Evolutionary conservation across 2,797 vertebrate species (phyloP).

Genomic region (Malacoctenus gilli): DNA sequence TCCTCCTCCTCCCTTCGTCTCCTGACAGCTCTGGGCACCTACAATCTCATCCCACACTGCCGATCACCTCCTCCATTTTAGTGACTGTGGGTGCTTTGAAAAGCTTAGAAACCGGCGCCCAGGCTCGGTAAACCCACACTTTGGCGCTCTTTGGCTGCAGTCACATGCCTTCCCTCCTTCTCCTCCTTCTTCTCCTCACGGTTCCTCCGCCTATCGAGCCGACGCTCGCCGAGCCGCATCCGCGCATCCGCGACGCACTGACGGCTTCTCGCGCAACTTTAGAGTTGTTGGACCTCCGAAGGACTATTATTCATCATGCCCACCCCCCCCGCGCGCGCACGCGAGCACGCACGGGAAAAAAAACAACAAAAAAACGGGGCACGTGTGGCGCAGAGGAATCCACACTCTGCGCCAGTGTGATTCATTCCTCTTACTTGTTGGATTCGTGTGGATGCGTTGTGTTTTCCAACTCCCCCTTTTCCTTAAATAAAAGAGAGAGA

Average conservation of each 20-base stretch:
- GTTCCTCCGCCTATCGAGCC: not conserved
- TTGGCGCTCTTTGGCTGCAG: constrained; percentile 8
- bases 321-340: not conserved
- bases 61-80: constrained; percentile 72
- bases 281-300: constrained; percentile 12
- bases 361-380: too few relatives aligned
- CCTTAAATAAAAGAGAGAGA: too few relatives aligned
- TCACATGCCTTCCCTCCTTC: constrained; percentile 7
- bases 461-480: too few relatives aligned
- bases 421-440: constrained; percentile 1
- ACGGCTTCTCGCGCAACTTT: constrained; percentile 44
- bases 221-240: constrained; percentile 5
- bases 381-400: constrained; percentile 10
- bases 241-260: constrained; percentile 9
- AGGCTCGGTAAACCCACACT: constrained; percentile 54
- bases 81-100: constrained; percentile 52
- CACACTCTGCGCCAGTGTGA: constrained; percentile 16
- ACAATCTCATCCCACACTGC: constrained; percentile 68
- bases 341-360: not conserved
- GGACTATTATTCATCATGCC: constrained; percentile 18
- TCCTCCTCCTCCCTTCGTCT: constrained; percentile 14
- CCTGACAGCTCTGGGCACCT: constrained; percentile 59
- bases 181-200: not conserved
- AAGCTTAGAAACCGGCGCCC: constrained; percentile 11
- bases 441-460: not conserved